phyloP scores from a whole-genome alignment of 2,113 vertebrate species.

The Nipponia nippon region DNA sequence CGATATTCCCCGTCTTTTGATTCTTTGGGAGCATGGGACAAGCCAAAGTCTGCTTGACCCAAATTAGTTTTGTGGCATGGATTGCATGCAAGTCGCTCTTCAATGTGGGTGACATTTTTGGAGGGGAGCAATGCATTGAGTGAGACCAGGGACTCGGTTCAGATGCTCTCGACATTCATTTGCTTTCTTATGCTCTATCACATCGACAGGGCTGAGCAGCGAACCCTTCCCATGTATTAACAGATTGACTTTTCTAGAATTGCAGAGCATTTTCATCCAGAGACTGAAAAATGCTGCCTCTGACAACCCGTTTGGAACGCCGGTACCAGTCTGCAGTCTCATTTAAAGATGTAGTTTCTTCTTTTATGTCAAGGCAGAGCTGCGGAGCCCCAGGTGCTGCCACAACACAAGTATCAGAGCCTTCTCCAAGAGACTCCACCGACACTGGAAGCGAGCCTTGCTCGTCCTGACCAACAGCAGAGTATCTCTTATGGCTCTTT shows the following conservation, averaged over 20 bases:
- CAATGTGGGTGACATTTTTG: neutral
- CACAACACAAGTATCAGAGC: neutral
- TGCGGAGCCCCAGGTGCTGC: neutral
- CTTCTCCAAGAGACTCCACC: neutral
- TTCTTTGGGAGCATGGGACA: neutral
- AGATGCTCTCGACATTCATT: neutral
- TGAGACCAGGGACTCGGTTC: neutral
- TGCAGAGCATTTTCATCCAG: neutral
- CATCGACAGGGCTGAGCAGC: neutral
- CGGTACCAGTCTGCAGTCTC: neutral
- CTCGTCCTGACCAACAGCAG: neutral
- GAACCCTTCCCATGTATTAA: neutral
- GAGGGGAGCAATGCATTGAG: neutral
- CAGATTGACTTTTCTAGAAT: neutral
- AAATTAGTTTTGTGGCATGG: neutral
- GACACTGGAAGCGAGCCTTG: neutral
- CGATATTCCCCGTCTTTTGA: neutral
- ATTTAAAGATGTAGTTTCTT: neutral
- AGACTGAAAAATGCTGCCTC: neutral
- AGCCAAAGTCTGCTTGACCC: neutral
- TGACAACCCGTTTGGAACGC: neutral
- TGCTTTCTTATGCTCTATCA: neutral
- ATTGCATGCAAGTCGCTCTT: neutral
- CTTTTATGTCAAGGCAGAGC: neutral
- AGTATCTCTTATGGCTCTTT: neutral